Percentiles rank a stretch among this genome's conserved stretches.
Evolutionary conservation across 2,113 vertebrate genomes (phyloP).

Genomic region (Hassar affinis): DNA sequence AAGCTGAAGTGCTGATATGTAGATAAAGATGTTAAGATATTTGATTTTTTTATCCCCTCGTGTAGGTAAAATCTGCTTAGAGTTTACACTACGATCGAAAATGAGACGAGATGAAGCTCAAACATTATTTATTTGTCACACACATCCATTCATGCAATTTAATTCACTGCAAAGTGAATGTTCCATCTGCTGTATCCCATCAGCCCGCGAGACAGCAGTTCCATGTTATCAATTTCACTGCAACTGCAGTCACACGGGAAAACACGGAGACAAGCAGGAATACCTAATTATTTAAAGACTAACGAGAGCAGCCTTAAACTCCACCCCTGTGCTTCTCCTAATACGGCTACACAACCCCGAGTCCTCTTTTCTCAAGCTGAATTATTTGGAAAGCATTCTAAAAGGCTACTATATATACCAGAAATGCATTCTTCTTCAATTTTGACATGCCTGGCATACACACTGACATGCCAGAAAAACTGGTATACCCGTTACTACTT

Average conservation of each 20-base stretch:
- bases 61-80: neutral
- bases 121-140: neutral
- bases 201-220: neutral
- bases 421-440: too few relatives aligned
- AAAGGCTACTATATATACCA: too few relatives aligned
- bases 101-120: neutral
- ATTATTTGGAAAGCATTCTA: neutral
- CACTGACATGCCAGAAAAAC: neutral
- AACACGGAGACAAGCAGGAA: neutral
- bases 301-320: neutral
- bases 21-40: neutral
- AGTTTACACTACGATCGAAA: neutral
- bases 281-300: neutral
- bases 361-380: neutral
- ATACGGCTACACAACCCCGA: neutral
- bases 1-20: neutral
- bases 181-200: neutral
- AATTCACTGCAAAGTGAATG: neutral
- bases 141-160: neutral
- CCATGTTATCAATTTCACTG: neutral
- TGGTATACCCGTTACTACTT: too few relatives aligned
- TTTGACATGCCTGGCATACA: neutral
- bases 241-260: neutral
- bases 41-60: too few relatives aligned
- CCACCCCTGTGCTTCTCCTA: neutral